Base-by-base conservation (phyloP, 2,888 invertebrate species). In the Pherbina coryleti region DNA sequence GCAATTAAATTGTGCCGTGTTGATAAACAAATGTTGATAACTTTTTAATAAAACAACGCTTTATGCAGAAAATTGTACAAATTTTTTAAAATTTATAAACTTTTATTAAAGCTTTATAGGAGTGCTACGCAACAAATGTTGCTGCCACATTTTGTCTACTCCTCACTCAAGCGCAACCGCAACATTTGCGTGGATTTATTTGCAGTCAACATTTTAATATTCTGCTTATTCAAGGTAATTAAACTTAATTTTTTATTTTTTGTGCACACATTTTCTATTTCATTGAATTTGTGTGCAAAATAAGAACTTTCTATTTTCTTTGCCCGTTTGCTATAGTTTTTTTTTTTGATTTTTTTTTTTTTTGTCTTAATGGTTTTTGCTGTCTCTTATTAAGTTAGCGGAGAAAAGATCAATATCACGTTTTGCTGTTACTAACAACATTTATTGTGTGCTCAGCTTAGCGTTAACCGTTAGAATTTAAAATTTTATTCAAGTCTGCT, bases 261-360 rank as follows among this genome's bases (percentile, higher is more conserved):
- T 31, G 64, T 31, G 53, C 64, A 51, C 53, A 51, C 53, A 57
- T 72, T 72, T 72, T 60, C 44, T 72, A 34, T 37, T 73, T 44
- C 44, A 25, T 25, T 44, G 44, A 60, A 62, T 49, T 73, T 60
- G 25, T 62, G 67, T 57, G 31, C 31, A 51, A 69, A 69, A 51
- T 76, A 71, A 87, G 87, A 87, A 88, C 87, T 88, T 87, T 86
- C 86, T 87, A 87, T 88, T 87, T 87, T 88, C 85, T 85, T 87
- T 85, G 84, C 82, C 82, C 82, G 82, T 19, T 69, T n/a, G n/a
- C n/a, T n/a, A 67, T 77, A 74, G 57, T 69, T 76, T 74, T 72
- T 37, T 60, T n/a, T n/a, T n/a, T n/a, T n/a, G n/a, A n/a, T 55
- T 60, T 60, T 81, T 74, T 75, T 78, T 81, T 76, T 62, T 51